phyloP scores from a whole-genome alignment of 2,888 invertebrate species.

The Epiblema foenella region DNA sequence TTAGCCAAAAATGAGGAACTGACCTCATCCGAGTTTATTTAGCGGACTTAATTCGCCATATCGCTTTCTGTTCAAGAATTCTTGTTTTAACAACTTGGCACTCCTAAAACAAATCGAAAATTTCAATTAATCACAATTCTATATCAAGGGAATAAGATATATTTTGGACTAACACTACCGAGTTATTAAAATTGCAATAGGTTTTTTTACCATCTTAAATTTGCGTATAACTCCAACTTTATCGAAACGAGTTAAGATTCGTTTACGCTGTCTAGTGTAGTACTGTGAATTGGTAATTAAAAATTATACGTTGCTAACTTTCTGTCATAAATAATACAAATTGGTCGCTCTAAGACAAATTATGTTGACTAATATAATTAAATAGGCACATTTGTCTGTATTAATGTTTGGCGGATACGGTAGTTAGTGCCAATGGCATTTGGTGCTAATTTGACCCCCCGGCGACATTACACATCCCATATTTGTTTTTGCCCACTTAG shows the following conservation, averaged over 20 bases:
- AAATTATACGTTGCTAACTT: constrained; percentile 28
- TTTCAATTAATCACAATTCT: neutral
- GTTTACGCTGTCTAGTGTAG: neutral
- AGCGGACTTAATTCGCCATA: neutral
- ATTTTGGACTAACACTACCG: neutral
- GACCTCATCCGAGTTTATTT: neutral
- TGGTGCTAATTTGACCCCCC: constrained; percentile 28
- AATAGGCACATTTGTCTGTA: constrained; percentile 34
- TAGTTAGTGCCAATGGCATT: constrained; percentile 18
- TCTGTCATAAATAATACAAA: constrained; percentile 36
- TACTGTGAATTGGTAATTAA: constrained; percentile 7
- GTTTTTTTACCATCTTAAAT: neutral
- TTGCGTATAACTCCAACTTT: neutral
- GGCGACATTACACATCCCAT: no score
- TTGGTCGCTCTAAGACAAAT: constrained; percentile 35
- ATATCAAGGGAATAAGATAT: neutral
- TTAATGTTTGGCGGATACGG: constrained; percentile 14
- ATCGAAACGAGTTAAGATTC: neutral
- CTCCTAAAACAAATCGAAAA: constrained; percentile 1
- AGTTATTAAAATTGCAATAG: neutral
- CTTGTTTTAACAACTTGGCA: constrained; percentile 23
- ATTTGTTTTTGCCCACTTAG: no score
- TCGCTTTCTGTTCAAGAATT: constrained; percentile 32
- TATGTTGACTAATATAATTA: constrained; percentile 32
- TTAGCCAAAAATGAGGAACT: neutral